Base-by-base conservation (phyloP, 23 tunicate species). In the Halocynthia aurantium region DNA sequence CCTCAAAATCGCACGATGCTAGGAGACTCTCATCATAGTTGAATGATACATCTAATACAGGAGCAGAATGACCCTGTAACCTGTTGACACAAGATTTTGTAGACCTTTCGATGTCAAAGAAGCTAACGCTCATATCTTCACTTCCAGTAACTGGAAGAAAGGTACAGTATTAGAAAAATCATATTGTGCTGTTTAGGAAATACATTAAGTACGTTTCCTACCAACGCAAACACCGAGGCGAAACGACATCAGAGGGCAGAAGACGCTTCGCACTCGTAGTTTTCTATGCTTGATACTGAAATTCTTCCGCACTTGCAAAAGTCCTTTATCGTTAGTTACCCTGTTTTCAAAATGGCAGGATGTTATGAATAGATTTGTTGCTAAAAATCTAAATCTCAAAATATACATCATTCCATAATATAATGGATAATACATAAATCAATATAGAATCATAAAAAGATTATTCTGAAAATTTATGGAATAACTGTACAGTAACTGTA, bases 191-290 rank as follows among this genome's bases (percentile, higher is more conserved):
- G 12, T 40, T 12, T 51, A 13, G 19, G 50, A 0, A 12, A 72
- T 11, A 12, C 63, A 11, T 19, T 40, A 50, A 61, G 13, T 0
- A 51, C 2, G 15, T n/a, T 19, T 62, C 93, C 81, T 22, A 86
- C 94, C 94, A 6, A 92, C 93, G 58, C 98, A 86, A 7, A 92
- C 92, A 22, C 98, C 98, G 55, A 82, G 92, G 52, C 98, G 81
- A 53, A 92, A 92, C 7, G 98, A 92, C 88, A 92, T 92, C 13
- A 92, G 78, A 6, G 98, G 98, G 55, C 98, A 92, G 66, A 92
- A 92, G 6, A 92, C 80, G 64, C 98, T 92, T 53, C 86, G 60
- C 8, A 92, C 67, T 22, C 66, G 31, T 19, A 75, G 75, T 13
- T 79, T 77, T 18, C 83, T 44, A 67, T 92, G 98, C 49, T 73